Evolutionary conservation across 2,797 vertebrate genomes (phyloP).

Genomic region (Sphaeramia orbicularis): DNA sequence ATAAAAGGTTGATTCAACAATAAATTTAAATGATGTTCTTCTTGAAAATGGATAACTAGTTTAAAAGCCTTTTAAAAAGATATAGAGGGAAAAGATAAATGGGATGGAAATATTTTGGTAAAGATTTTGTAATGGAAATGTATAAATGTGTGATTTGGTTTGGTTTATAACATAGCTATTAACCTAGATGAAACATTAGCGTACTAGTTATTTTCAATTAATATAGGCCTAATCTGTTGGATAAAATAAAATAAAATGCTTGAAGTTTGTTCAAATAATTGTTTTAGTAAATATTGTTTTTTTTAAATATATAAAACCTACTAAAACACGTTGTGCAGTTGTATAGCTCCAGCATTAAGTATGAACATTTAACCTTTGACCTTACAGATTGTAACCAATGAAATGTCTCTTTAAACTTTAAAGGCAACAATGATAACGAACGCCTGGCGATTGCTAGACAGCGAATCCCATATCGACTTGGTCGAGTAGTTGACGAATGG

Average conservation of each 20-base stretch:
- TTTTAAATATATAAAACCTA: conserved; percentile 95
- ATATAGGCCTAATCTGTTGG: conserved; percentile 98
- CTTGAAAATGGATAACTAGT: conserved; percentile 94
- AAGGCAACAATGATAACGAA: conserved; percentile 99
- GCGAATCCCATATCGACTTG: conserved; percentile 99
- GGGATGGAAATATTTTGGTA: conserved; percentile 89
- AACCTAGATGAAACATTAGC: conserved; percentile 94
- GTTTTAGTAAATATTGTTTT: conserved; percentile 93
- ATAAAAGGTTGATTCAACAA: conserved; percentile 91
- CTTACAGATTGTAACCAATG: conserved; percentile 99
- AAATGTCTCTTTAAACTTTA: conserved; percentile 99
- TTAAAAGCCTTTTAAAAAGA: conserved; percentile 87
- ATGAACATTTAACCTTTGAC: conserved; percentile 99
- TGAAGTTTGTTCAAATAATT: conserved; percentile 94
- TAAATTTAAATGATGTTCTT: conserved; percentile 90
- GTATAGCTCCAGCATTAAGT: conserved; percentile 98
- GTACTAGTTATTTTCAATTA: conserved; percentile 91
- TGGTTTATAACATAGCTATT: conserved; percentile 96
- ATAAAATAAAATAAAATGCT: conserved; percentile 98
- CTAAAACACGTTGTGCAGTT: conserved; percentile 92
- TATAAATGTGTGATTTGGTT: conserved; percentile 94
- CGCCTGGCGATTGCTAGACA: conserved; percentile 99
- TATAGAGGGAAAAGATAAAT: conserved; percentile 86
- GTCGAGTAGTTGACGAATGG: conserved; percentile 99
- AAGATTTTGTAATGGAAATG: conserved; percentile 91